Evolutionary conservation across 2,113 vertebrate species (phyloP).

Genomic region (Peromyscus maniculatus): DNA sequence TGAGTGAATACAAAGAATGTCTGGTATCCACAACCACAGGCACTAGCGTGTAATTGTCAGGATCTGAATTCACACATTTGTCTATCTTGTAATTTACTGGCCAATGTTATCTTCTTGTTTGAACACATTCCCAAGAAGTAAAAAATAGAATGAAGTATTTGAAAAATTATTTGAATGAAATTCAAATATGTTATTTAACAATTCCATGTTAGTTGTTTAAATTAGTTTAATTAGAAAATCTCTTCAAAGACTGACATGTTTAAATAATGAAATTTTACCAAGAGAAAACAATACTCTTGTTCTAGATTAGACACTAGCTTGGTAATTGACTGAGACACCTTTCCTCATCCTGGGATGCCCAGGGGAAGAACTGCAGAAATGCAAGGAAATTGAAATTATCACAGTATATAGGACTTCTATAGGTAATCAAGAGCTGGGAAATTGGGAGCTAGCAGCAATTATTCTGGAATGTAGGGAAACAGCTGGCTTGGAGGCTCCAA

Average conservation of each 20-base stretch:
- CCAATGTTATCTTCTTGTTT: conserved; percentile 21
- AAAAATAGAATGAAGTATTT: not conserved
- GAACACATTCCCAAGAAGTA: not conserved
- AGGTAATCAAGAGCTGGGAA: not conserved
- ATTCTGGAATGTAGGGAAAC: not conserved
- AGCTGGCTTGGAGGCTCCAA: too few species aligned
- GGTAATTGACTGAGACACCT: not conserved
- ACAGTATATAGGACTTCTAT: not conserved
- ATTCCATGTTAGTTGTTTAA: conserved; percentile 34
- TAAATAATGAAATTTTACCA: conserved; percentile 13
- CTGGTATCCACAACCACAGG: not conserved
- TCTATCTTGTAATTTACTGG: conserved; percentile 16
- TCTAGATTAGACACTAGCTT: not conserved
- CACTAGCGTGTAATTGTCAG: not conserved
- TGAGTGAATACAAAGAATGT: not conserved
- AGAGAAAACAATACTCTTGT: not conserved
- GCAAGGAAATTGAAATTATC: not conserved
- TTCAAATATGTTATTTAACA: conserved; percentile 37
- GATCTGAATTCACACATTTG: conserved; percentile 18
- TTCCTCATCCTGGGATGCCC: not conserved
- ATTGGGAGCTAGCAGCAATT: not conserved
- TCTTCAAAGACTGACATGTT: conserved; percentile 8
- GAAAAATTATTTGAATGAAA: conserved; percentile 35
- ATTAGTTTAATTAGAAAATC: conserved; percentile 57
- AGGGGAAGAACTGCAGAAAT: fast-evolving